phyloP scores from a whole-genome alignment of 2,113 vertebrate species.

The Apodemus speciosus region DNA sequence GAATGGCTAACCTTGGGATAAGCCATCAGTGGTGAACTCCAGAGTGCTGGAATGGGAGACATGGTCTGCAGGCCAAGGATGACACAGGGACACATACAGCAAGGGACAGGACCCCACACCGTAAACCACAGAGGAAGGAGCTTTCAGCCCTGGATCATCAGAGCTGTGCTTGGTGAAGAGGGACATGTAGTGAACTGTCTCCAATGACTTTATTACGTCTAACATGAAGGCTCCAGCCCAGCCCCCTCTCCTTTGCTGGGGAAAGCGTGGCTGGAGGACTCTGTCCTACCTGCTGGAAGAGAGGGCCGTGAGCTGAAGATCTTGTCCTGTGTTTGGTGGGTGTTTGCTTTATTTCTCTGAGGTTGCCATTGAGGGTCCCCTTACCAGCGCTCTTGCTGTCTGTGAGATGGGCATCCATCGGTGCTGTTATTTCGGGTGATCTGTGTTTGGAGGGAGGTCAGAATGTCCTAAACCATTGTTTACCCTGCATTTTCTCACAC shows the following conservation, averaged over 20 bases:
- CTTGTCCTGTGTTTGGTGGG: too few species aligned
- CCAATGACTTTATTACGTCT: not conserved
- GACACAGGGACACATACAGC: not conserved
- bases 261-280: not conserved
- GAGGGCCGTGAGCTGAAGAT: not conserved
- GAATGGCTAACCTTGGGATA: slow-evolving; percentile 58
- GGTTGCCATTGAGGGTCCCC: too few species aligned
- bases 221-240: not conserved
- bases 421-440: slow-evolving; percentile 70
- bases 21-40: slow-evolving; percentile 58
- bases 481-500: slow-evolving; percentile 55
- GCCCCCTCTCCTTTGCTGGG: not conserved
- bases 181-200: not conserved
- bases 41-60: not conserved
- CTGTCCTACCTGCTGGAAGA: rapidly evolving
- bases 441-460: slow-evolving; percentile 52
- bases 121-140: not conserved
- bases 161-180: not conserved
- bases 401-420: not conserved
- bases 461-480: slow-evolving; percentile 59
- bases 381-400: not conserved
- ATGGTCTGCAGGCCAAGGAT: not conserved
- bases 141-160: not conserved
- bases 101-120: not conserved
- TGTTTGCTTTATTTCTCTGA: not conserved